Evolutionary conservation across 2,797 vertebrate species (phyloP).

Genomic region (Adrianichthys oophorus): DNA sequence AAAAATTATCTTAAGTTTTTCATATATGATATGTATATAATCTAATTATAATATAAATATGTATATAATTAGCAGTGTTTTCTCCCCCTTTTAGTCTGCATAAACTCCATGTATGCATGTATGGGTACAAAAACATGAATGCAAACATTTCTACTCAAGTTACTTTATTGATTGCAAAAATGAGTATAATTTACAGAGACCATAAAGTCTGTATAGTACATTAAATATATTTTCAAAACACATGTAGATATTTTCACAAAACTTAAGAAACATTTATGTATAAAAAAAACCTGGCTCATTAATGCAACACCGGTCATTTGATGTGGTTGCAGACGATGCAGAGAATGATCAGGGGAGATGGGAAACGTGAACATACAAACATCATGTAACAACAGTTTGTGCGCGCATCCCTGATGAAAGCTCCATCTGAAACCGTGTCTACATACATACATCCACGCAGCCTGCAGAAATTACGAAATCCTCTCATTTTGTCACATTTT

Average conservation of each 20-base stretch:
- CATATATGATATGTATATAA: too few species aligned
- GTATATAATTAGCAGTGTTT: too few species aligned
- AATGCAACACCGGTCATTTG: conserved; percentile 64
- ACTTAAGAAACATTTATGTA: conserved; percentile 46
- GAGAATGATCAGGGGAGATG: conserved; percentile 22
- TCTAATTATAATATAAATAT: too few species aligned
- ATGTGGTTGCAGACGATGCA: conserved; percentile 45
- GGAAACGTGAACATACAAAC: conserved; percentile 27
- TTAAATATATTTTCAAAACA: conserved; percentile 75
- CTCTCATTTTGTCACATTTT: conserved; percentile 26
- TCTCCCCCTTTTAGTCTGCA: too few species aligned
- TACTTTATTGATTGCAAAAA: conserved; percentile 75
- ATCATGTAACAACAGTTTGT: conserved; percentile 36
- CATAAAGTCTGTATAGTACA: conserved; percentile 56
- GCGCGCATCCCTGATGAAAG: conserved; percentile 16
- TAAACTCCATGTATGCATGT: too few species aligned
- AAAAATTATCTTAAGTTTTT: too few species aligned
- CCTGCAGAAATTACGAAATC: conserved; percentile 9
- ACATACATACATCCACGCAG: conserved; percentile 25
- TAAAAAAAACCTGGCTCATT: conserved; percentile 77
- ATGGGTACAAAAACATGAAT: neutral
- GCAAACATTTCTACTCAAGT: conserved; percentile 25
- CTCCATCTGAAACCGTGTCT: conserved; percentile 19
- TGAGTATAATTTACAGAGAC: conserved; percentile 69
- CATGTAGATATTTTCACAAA: conserved; percentile 65